Conservation (phyloP, 2,113 vertebrate genomes). For the Nibea coibor region DNA sequence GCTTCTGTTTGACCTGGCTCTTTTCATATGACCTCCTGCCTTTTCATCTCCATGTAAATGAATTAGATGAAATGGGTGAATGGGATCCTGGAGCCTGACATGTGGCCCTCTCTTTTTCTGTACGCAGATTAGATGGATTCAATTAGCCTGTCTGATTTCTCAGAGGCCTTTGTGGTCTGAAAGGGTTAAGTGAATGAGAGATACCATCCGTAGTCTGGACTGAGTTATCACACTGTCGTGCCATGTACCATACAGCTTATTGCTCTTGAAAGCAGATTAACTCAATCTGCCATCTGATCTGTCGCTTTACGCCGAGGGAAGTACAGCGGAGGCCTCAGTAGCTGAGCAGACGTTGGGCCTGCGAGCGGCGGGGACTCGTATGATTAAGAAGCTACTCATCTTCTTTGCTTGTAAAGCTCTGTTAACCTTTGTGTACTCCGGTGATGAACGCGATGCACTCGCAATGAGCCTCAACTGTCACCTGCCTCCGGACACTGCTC, state of each 20-base stretch:
- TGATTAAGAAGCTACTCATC: conserved; percentile 50
- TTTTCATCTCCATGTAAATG: conserved; percentile 72
- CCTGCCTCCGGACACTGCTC: conserved; percentile 69
- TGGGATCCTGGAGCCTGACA: conserved; percentile 61
- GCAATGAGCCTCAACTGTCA: conserved; percentile 62
- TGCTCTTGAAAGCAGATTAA: conserved; percentile 57
- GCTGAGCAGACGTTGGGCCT: conserved; percentile 12
- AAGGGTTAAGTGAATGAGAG: conserved; percentile 68
- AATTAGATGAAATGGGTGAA: conserved; percentile 67
- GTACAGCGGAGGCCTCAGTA: conserved; percentile 38
- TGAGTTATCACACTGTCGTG: conserved; percentile 57
- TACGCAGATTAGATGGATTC: conserved; percentile 65
- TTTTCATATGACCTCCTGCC: conserved; percentile 46
- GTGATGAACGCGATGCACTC: conserved; percentile 46
- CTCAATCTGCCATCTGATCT: conserved; percentile 55
- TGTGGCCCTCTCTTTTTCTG: conserved; percentile 35
- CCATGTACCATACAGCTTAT: conserved; percentile 38
- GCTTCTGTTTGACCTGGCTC: conserved; percentile 54
- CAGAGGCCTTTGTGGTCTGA: conserved; percentile 61
- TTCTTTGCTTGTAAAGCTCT: conserved; percentile 52
- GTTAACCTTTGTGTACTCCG: conserved; percentile 49
- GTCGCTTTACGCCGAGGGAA: conserved; percentile 32
- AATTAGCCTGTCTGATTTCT: conserved; percentile 68
- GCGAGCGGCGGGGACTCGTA: neutral
- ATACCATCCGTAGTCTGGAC: conserved; percentile 65